These are phyloP conservation scores for Dasyornis broadbenti DNA, from an alignment of 2,113 vertebrate species.

Conservation along the genomic window DNA sequence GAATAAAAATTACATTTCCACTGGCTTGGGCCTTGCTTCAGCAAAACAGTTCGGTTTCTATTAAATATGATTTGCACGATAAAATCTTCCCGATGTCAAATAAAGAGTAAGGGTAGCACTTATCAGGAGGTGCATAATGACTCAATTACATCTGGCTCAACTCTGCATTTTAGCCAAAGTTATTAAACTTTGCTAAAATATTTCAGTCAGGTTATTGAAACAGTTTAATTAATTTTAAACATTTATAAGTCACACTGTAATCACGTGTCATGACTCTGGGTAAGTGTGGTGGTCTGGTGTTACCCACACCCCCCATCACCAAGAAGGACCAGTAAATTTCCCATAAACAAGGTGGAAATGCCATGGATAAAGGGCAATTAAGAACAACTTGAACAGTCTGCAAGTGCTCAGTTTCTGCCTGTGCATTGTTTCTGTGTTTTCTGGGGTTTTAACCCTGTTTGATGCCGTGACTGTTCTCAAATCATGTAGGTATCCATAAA, in stretches of 20 bases:
- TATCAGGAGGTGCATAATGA: background rate
- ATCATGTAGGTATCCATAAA: rapidly evolving
- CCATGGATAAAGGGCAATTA: background rate
- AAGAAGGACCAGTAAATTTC: background rate
- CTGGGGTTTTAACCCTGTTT: background rate
- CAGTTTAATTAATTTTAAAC: background rate
- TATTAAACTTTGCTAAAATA: background rate
- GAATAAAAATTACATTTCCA: background rate
- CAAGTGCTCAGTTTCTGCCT: background rate
- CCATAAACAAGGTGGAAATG: background rate
- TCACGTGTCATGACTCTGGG: rapidly evolving
- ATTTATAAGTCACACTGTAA: background rate
- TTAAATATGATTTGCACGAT: background rate
- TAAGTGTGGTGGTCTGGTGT: background rate
- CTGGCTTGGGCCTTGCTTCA: background rate
- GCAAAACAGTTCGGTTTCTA: background rate
- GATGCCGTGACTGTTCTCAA: background rate
- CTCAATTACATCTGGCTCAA: background rate
- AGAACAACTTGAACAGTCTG: background rate
- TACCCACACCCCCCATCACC: rapidly evolving
- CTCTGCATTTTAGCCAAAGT: background rate
- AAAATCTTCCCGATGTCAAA: background rate
- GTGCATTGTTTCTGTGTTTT: background rate
- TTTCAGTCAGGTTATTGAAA: background rate
- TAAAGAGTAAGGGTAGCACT: background rate